These are phyloP conservation scores for Spondyliosoma cantharus DNA, from an alignment of 2,797 vertebrate genomes.

Conservation along the genomic window DNA sequence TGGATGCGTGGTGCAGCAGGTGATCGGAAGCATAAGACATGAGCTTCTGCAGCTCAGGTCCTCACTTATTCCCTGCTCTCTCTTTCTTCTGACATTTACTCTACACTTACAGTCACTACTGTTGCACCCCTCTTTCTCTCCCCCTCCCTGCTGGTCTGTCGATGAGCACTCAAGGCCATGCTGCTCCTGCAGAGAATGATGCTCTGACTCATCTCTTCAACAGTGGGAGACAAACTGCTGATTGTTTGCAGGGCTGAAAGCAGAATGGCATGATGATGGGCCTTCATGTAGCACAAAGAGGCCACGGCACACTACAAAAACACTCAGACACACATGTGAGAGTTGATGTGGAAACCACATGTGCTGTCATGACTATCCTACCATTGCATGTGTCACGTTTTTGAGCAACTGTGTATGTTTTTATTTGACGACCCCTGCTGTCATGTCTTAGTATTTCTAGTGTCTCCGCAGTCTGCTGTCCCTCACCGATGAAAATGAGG, in stretches of 20 bases:
- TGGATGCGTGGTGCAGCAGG: conserved; percentile 37
- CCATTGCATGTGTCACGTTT: conserved; percentile 49
- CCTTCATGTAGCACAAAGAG: conserved; percentile 68
- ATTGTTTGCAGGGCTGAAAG: conserved; percentile 55
- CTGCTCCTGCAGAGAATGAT: conserved; percentile 30
- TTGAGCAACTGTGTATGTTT: conserved; percentile 3
- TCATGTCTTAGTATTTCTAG: too few species aligned
- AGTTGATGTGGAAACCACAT: conserved; percentile 43
- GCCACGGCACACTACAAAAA: neutral
- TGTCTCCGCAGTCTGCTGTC: too few species aligned
- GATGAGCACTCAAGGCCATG: conserved; percentile 32
- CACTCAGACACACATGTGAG: conserved; percentile 41
- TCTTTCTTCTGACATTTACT: conserved; percentile 15
- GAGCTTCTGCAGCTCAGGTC: neutral
- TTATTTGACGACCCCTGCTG: neutral
- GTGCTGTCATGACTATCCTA: conserved; percentile 45
- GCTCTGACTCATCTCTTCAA: conserved; percentile 73
- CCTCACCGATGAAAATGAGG: too few species aligned
- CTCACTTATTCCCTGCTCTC: neutral
- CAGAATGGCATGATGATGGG: conserved; percentile 59
- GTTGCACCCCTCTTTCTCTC: conserved; percentile 1
- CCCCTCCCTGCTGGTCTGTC: conserved; percentile 12
- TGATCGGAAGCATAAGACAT: conserved; percentile 36
- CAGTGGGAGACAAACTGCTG: conserved; percentile 51
- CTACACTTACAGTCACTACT: neutral